Evolutionary conservation across 1,140 invertebrate genomes (phyloP).

Genomic region (Apis laboriosa): DNA sequence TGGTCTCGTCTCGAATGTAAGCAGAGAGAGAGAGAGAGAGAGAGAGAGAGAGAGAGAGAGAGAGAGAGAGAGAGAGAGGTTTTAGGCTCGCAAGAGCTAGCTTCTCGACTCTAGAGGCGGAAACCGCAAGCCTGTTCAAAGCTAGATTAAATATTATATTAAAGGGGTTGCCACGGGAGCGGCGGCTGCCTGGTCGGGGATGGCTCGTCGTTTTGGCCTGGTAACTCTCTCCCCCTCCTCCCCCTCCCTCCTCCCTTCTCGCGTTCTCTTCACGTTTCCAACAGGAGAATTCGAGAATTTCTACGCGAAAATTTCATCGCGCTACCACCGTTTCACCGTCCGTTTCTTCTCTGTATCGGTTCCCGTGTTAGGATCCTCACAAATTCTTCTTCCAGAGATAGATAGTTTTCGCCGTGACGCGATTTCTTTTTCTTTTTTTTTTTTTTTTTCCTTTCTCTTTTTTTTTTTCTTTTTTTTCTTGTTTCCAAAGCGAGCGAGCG

Average conservation of each 20-base stretch:
- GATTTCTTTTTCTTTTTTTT: too few relatives aligned
- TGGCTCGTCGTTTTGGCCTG: conserved; percentile 55
- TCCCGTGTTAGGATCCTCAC: too few relatives aligned
- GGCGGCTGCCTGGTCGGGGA: conserved; percentile 65
- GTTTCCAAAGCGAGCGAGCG: too few relatives aligned
- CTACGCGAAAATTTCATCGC: conserved; percentile 27
- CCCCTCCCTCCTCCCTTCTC: neutral
- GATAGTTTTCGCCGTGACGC: too few relatives aligned
- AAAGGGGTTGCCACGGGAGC: conserved; percentile 78
- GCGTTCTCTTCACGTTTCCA: conserved; percentile 47
- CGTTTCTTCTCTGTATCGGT: neutral
- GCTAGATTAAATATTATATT: conserved; percentile 82
- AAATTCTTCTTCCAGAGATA: too few relatives aligned
- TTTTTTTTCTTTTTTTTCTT: accelerated
- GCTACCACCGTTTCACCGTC: too few relatives aligned
- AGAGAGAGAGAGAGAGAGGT: conserved; percentile 37
- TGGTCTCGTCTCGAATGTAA: conserved; percentile 45
- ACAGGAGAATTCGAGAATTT: conserved; percentile 54
- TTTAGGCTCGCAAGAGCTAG: conserved; percentile 66
- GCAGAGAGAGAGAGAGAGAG: conserved; percentile 43
- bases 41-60: neutral
- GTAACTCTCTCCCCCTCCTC: conserved; percentile 3
- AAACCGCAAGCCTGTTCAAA: conserved; percentile 81
- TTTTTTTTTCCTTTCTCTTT: too few relatives aligned
- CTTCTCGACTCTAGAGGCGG: conserved; percentile 76